phyloP scores from a whole-genome alignment of 2,888 invertebrate genomes.

The Agonum fuliginosum region DNA sequence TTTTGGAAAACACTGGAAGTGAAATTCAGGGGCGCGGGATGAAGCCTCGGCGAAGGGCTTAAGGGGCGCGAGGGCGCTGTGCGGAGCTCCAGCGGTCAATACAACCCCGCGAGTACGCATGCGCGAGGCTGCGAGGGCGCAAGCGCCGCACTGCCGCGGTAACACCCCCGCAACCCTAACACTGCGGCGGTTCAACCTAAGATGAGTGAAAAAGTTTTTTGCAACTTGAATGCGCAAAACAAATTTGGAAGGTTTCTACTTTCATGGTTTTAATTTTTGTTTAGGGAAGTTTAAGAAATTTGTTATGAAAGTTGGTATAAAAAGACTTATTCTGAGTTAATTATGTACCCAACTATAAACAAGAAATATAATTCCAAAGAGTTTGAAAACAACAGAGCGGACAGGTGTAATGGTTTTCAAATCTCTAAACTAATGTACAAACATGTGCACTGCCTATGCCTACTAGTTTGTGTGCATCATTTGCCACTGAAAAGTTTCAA shows the following conservation, averaged over 20 bases:
- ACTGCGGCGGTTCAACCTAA: conserved; percentile 16
- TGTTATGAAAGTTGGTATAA: not conserved
- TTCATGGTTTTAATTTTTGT: conserved; percentile 2
- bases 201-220: conserved; percentile 33
- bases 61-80: not conserved
- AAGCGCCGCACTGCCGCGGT: conserved; percentile 20
- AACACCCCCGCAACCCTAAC: not conserved
- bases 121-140: not conserved
- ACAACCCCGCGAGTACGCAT: conserved; percentile 8
- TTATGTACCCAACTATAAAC: not conserved
- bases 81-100: conserved; percentile 33
- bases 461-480: too few species aligned
- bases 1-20: not conserved
- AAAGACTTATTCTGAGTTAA: not conserved
- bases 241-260: conserved; percentile 22
- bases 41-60: not conserved
- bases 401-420: not conserved
- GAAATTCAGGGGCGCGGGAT: not conserved
- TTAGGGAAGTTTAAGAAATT: not conserved
- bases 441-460: too few species aligned
- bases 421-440: not conserved
- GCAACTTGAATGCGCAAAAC: conserved; percentile 35
- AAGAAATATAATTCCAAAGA: not conserved
- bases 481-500: too few species aligned
- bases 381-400: not conserved